Percentiles rank a stretch among this genome's conserved stretches.
These are phyloP conservation scores for Cynodonichthys magdalenae DNA, from an alignment of 2,797 vertebrate species.

Conservation along the genomic window DNA sequence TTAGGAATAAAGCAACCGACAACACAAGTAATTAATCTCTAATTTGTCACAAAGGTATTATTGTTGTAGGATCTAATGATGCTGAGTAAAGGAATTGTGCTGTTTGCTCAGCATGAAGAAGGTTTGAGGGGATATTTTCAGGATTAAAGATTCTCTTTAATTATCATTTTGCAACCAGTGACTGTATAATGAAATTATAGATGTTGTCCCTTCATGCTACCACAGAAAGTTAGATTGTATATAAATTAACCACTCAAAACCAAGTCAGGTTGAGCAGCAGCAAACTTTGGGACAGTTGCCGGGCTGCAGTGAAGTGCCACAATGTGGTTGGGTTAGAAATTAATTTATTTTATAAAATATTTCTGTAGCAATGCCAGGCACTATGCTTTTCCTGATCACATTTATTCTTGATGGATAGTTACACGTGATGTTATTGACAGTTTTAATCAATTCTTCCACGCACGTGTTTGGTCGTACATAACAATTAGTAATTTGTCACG, in stretches of 20 bases:
- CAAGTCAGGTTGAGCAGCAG: neutral
- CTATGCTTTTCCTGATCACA: neutral
- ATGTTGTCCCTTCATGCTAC: neutral
- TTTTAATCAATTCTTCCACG: neutral
- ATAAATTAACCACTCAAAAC: neutral
- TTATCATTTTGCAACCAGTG: neutral
- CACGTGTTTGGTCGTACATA: neutral
- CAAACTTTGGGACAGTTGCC: neutral
- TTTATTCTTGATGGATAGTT: neutral
- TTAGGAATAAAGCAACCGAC: conserved; percentile 15
- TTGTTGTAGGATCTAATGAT: neutral
- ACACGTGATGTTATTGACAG: neutral
- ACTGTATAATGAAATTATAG: conserved; percentile 1
- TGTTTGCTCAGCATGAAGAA: conserved; percentile 1
- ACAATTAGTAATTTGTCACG: neutral
- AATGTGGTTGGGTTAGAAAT: neutral
- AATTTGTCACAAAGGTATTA: conserved; percentile 31
- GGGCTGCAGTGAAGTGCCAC: neutral
- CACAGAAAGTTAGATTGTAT: neutral
- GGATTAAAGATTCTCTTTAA: neutral
- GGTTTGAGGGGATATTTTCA: conserved; percentile 5
- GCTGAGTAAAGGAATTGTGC: conserved; percentile 19
- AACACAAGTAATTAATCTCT: conserved; percentile 18
- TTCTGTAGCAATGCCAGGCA: neutral
- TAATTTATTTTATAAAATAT: neutral